Evolutionary conservation across 1,140 invertebrate species (phyloP).

Genomic region (Probaryconus sp.): DNA sequence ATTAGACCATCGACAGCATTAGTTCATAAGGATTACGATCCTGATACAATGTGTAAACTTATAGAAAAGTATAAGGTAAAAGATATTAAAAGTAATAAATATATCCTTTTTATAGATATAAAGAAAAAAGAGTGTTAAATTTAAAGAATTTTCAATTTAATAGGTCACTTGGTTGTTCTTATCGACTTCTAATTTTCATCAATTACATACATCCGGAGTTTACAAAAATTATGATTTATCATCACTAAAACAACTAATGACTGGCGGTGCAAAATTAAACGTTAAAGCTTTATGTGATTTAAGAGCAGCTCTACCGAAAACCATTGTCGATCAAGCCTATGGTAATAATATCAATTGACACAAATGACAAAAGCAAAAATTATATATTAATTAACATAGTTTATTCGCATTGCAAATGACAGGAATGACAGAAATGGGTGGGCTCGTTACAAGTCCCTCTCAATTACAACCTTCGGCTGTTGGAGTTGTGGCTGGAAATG

Average conservation of each 20-base stretch:
- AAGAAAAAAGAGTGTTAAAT: too few relatives aligned
- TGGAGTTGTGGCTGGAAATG: slow-evolving; percentile 45
- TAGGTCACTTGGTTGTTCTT: slow-evolving; percentile 49
- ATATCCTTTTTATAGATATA: too few relatives aligned
- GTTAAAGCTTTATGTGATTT: slow-evolving; percentile 41
- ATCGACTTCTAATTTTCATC: slow-evolving; percentile 57
- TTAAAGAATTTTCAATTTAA: too few relatives aligned
- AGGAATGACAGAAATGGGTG: slow-evolving; percentile 68
- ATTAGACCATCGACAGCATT: slow-evolving; percentile 70
- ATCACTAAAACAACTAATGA: slow-evolving; percentile 42
- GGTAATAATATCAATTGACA: slow-evolving; percentile 51
- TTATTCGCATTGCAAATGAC: slow-evolving; percentile 12
- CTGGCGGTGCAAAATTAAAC: slow-evolving; percentile 69
- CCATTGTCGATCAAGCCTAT: slow-evolving; percentile 52
- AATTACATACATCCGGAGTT: slow-evolving; percentile 42
- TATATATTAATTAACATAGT: too few relatives aligned
- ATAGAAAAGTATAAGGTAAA: slow-evolving; percentile 76
- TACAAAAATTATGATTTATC: slow-evolving; percentile 56
- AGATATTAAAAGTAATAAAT: too few relatives aligned
- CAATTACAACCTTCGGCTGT: slow-evolving; percentile 41
- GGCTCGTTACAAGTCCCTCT: neutral
- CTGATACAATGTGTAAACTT: slow-evolving; percentile 75
- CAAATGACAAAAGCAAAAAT: neutral
- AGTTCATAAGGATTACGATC: slow-evolving; percentile 79
- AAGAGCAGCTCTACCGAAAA: slow-evolving; percentile 28